Evolutionary conservation across 1,140 invertebrate species (phyloP).

Genomic region (Cherax destructor): DNA sequence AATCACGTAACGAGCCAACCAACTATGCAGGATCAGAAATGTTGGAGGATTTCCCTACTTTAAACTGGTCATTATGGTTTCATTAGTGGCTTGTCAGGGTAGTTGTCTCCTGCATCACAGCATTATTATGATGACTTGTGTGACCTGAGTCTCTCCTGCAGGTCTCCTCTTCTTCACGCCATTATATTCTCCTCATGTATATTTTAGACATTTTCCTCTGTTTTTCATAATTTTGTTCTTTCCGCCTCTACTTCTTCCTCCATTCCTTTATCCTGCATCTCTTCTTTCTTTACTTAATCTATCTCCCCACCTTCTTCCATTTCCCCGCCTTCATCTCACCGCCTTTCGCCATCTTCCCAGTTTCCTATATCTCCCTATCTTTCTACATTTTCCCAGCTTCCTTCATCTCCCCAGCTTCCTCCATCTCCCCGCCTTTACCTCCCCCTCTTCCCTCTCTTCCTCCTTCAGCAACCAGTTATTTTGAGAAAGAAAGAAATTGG

Average conservation of each 20-base stretch:
- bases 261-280: background rate
- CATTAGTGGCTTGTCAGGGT: background rate
- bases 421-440: background rate
- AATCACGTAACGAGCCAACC: background rate
- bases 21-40: background rate
- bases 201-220: too few relatives aligned
- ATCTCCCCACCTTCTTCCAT: background rate
- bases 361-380: background rate
- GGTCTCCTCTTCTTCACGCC: too few relatives aligned
- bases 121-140: background rate
- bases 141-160: too few relatives aligned
- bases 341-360: background rate
- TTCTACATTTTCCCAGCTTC: background rate
- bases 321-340: background rate
- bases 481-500: constrained; percentile 5
- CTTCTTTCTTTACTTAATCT: background rate
- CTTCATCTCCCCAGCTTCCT: background rate
- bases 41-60: background rate
- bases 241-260: background rate
- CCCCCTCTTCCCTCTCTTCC: background rate
- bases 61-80: background rate
- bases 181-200: too few relatives aligned
- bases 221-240: background rate
- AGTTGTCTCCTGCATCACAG: background rate
- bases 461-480: background rate